phyloP scores from a whole-genome alignment of 1,140 invertebrate species.

The Physella acuta region DNA sequence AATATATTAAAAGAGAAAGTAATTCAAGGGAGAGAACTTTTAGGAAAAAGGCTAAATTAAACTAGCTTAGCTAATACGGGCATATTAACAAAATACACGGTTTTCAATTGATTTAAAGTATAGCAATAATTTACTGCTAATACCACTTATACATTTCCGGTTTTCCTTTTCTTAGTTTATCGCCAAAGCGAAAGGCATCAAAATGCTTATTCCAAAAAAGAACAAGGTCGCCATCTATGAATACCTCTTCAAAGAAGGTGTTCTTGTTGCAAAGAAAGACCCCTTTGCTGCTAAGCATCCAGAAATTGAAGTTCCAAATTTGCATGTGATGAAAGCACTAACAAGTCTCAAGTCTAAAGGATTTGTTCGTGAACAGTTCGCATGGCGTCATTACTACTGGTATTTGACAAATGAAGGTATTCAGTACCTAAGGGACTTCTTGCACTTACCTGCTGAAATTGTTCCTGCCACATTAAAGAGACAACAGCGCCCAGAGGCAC shows the following conservation, averaged over 20 bases:
- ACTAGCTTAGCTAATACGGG: too few species aligned
- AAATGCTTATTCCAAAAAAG: conserved; percentile 99
- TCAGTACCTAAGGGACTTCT: conserved; percentile 88
- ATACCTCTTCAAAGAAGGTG: conserved; percentile 71
- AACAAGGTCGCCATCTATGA: conserved; percentile 95
- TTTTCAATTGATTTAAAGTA: too few species aligned
- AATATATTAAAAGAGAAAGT: too few species aligned
- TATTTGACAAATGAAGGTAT: conserved; percentile 99
- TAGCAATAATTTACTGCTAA: too few species aligned
- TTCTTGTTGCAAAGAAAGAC: conserved; percentile 73
- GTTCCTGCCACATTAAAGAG: conserved; percentile 95
- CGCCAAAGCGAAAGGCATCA: too few species aligned
- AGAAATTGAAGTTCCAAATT: conserved; percentile 92
- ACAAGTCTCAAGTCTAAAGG: conserved; percentile 93
- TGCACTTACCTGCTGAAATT: conserved; percentile 96
- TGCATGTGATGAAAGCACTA: conserved; percentile 98
- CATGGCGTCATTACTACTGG: conserved; percentile 99
- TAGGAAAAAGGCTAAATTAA: too few species aligned
- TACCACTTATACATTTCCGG: too few species aligned
- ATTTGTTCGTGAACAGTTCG: conserved; percentile 97
- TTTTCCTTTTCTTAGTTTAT: too few species aligned
- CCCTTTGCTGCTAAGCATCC: conserved; percentile 94
- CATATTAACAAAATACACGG: too few species aligned
- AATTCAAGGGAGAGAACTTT: too few species aligned
- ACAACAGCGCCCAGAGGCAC: conserved; percentile 76